Evolutionary conservation across 2,888 invertebrate species (phyloP).

Genomic region (Schrankia costaestrigalis): DNA sequence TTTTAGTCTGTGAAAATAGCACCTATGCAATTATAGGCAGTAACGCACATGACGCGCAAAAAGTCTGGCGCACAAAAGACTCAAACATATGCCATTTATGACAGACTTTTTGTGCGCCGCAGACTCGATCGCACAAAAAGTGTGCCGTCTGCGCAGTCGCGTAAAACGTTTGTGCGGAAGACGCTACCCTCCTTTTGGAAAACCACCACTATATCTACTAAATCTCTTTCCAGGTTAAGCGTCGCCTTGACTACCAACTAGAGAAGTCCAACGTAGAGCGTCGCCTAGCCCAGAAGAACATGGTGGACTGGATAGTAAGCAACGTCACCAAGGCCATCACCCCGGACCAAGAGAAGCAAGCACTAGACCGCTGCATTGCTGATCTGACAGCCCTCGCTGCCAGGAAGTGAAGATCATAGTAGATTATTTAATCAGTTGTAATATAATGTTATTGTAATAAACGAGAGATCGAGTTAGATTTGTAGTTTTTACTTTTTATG

Average conservation of each 20-base stretch:
- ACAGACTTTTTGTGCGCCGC: too few species aligned
- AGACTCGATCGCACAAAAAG: too few species aligned
- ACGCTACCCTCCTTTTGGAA: too few species aligned
- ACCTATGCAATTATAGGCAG: too few species aligned
- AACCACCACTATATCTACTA: too few species aligned
- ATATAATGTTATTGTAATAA: conserved; percentile 41
- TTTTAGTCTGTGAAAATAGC: too few species aligned
- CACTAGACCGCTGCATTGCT: conserved; percentile 91
- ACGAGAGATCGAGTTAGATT: conserved; percentile 33
- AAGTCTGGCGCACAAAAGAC: too few species aligned
- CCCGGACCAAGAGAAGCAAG: conserved; percentile 96
- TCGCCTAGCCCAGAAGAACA: conserved; percentile 93
- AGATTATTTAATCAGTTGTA: conserved; percentile 30
- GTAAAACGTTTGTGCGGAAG: too few species aligned
- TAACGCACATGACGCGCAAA: too few species aligned
- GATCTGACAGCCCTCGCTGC: conserved; percentile 89
- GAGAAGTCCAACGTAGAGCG: conserved; percentile 91
- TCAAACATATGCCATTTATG: too few species aligned
- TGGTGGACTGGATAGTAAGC: conserved; percentile 95
- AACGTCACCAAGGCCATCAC: conserved; percentile 93
- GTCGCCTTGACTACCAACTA: conserved; percentile 94
- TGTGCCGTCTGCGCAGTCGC: too few species aligned
- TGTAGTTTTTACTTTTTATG: conserved; percentile 7
- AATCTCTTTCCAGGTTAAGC: conserved; percentile 87
- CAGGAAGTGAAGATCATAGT: conserved; percentile 42